Conservation (phyloP, 2,888 invertebrate genomes). For the Frankliniella intonsa region DNA sequence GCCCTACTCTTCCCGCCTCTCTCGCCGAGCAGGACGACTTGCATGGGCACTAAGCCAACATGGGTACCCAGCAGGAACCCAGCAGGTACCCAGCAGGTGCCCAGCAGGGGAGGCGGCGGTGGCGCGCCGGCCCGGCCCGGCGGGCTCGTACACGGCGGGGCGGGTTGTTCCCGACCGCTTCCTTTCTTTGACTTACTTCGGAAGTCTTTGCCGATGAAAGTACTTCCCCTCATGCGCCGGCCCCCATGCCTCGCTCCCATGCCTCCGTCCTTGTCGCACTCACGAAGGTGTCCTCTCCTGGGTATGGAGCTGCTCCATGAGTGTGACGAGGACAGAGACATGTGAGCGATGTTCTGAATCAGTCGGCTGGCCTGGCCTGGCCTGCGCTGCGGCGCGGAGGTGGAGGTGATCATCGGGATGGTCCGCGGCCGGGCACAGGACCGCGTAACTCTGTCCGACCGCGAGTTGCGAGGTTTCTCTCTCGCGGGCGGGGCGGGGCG, state of each 20-base stretch:
- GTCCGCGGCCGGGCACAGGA: background rate
- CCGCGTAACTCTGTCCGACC: background rate
- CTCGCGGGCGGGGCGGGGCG: background rate
- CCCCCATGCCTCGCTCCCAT: no score
- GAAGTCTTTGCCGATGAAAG: no score
- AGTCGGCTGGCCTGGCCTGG: no score
- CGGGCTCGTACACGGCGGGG: background rate
- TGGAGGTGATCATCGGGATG: background rate
- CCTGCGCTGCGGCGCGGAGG: background rate
- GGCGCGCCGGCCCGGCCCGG: background rate
- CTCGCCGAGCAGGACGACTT: background rate
- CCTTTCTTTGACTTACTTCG: background rate
- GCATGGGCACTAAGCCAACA: conserved; percentile 8
- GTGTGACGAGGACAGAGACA: background rate
- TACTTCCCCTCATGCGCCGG: no score
- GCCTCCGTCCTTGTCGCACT: no score
- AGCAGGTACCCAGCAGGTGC: no score
- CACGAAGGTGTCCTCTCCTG: no score
- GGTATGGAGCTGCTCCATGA: background rate
- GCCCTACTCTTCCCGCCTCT: background rate
- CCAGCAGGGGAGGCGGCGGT: no score
- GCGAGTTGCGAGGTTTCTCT: background rate
- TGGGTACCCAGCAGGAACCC: background rate
- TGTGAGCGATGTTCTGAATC: no score
- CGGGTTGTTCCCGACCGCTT: background rate